These are phyloP conservation scores for Coelinius sp. DNA, from an alignment of 2,888 invertebrate species.

Conservation along the genomic window DNA sequence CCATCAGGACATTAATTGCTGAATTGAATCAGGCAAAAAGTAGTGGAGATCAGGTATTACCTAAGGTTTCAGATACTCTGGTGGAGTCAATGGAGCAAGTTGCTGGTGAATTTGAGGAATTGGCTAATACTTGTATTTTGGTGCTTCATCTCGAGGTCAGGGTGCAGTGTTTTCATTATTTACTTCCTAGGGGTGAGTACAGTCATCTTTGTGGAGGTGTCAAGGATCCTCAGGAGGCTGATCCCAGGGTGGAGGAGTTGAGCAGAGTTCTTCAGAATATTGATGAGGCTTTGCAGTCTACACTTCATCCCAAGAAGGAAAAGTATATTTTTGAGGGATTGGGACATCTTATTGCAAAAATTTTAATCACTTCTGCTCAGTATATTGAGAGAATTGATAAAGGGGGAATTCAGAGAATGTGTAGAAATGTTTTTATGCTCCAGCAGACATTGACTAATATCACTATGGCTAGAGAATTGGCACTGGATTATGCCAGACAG, in stretches of 20 bases:
- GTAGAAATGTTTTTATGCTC: constrained; percentile 86
- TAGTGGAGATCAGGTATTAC: constrained; percentile 60
- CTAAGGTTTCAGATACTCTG: constrained; percentile 74
- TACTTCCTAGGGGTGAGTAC: constrained; percentile 74
- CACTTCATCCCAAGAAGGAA: constrained; percentile 83
- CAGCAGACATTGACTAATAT: constrained; percentile 90
- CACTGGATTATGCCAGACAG: constrained; percentile 89
- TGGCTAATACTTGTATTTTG: constrained; percentile 91
- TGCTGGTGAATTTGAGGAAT: constrained; percentile 87
- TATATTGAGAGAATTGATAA: constrained; percentile 86
- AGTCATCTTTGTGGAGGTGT: constrained; percentile 70
- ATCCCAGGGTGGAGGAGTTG: constrained; percentile 82
- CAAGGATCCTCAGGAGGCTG: constrained; percentile 83
- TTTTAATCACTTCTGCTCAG: constrained; percentile 84
- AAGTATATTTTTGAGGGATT: constrained; percentile 93
- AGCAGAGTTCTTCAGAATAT: constrained; percentile 84
- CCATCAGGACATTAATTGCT: constrained; percentile 55
- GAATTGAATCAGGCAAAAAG: constrained; percentile 68
- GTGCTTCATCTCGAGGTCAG: constrained; percentile 94
- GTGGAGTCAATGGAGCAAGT: constrained; percentile 79
- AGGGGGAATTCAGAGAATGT: constrained; percentile 86
- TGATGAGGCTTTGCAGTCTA: constrained; percentile 83
- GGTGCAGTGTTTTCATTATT: constrained; percentile 96
- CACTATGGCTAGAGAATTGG: constrained; percentile 84
- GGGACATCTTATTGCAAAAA: constrained; percentile 85